Evolutionary conservation across 2,113 vertebrate species (phyloP), one percentile per base, ranked within the genome.

Genomic region (Gopherus evgoodei): DNA sequence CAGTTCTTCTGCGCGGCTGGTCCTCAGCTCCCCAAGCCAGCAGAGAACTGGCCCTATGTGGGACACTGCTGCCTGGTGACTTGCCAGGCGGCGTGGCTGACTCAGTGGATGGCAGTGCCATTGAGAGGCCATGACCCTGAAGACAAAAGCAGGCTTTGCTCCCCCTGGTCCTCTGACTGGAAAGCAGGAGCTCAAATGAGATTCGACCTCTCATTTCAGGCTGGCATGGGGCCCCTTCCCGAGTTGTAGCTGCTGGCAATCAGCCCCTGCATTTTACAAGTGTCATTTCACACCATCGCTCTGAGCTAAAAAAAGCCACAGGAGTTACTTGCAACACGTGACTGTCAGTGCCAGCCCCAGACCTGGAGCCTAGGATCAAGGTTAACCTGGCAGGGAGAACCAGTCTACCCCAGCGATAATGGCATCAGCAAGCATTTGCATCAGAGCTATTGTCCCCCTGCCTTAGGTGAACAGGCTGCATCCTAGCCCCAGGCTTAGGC

Each of bases 261-360:
- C 50, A 50, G 0, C 44, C 49, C 81, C 72, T 0, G 0, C 5
- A 79, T 89, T 62, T 90, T 59, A 72, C 75, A 25, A 17, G 83
- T 85, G 89, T 53, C 83, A 78, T 93, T 95, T 94, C 94, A 85
- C 85, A 89, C 82, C 84, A 88, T 38, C 49, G 80, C 86, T 83
- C 0, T 1, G 82, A 62, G 89, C 96, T 88, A 87, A 94, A 96
- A 95, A 90, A 93, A 96, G 93, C 90, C 57, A 8, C 54, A 50
- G 2, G 6, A 52, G 0, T 27, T 47, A 2, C 42, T 56, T 19
- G 83, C 49, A 54, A 25, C 35, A 35, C 22, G n/a, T 1, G 0
- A 79, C 65, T 4, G 10, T 1, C 2, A 62, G 81, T 81, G 21
- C 75, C 84, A 17, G 57, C 42, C 44, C 9, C 22, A 17, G 35